Base-by-base conservation (phyloP, 1,140 invertebrate genomes). In the Wasmannia auropunctata region DNA sequence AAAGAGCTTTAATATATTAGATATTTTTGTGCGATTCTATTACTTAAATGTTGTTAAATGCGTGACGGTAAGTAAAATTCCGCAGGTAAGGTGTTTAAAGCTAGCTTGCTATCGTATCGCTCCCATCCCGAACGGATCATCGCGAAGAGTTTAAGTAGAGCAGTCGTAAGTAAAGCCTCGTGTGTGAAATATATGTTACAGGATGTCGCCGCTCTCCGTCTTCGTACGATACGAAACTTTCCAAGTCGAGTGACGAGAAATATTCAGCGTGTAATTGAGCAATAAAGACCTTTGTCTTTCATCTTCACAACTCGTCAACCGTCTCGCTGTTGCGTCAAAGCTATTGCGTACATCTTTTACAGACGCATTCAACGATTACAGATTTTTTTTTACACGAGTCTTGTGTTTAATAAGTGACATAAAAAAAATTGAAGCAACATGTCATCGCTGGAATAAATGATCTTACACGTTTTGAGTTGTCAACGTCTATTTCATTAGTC, bases 1-100 rank as follows among this genome's bases (percentile, higher is more conserved):
- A 65, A 34, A 37, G n/a, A 63, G n/a, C 10, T 40, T 22, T 3
- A n/a, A n/a, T n/a, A 37, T n/a, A 28, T 7, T 60, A 56, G 11
- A 34, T 40, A 75, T 40, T 54, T 70, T 51, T 14, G 40, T 31
- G 19, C 31, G 22, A 28, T 76, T 84, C 19, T 37, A 46, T 19
- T 37, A 43, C 4, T 34, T 43, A 34, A 46, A 46, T 10, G 14
- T 37, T 37, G 22, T 25, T 60, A 28, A 6, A 51, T 31, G 31
- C 19, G 34, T 69, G 31, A 25, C n/a, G 81, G 81, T 88, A 88
- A 88, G 65, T 81, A 88, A 56, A 10, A 14, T 37, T 31, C 14
- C 28, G 25, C 58, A 74, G 72, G 34, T 85, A 86, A 86, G 69
- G 10, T 6, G 3, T 58, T 25, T 40, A 19, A 60, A 40, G n/a